phyloP scores from a whole-genome alignment of 92 coral and sea anemone species.

The Umimayanthus chanpuru region DNA sequence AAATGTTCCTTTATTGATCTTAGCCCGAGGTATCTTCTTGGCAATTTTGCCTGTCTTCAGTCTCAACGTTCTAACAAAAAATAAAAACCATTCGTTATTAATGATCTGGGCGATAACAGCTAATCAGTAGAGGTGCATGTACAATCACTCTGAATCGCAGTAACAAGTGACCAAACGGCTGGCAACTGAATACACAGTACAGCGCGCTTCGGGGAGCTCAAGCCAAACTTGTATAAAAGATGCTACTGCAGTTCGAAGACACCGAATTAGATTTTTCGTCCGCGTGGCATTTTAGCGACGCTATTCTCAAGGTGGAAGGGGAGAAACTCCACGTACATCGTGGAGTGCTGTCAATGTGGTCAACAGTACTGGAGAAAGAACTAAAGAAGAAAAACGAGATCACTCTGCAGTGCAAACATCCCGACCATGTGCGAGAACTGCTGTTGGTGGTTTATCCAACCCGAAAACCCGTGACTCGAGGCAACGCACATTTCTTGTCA shows the following conservation, averaged over 20 bases:
- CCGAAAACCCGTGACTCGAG: constrained; percentile 7
- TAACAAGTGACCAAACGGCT: neutral
- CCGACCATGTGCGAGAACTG: constrained; percentile 3
- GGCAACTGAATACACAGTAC: neutral
- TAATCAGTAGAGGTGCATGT: no score
- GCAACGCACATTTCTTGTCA: neutral
- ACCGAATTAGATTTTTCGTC: constrained; percentile 12
- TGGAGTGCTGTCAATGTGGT: constrained; percentile 25
- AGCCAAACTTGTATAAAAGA: neutral
- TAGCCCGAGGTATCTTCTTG: no score
- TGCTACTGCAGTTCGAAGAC: neutral
- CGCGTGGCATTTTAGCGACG: constrained; percentile 29
- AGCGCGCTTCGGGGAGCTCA: neutral
- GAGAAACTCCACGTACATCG: neutral
- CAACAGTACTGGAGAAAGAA: constrained; percentile 2
- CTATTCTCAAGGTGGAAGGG: neutral
- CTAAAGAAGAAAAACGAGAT: neutral
- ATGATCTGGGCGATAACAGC: neutral
- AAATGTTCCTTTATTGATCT: no score
- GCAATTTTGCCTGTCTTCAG: no score
- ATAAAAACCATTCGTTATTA: neutral
- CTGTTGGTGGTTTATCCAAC: constrained; percentile 21
- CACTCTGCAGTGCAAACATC: neutral
- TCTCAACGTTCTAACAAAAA: no score
- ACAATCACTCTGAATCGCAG: neutral